A percentile compares a stretch with the other conserved stretches of the same genome.
These are phyloP conservation scores for Yponomeuta plumbellus DNA, from an alignment of 2,888 invertebrate species.

Conservation along the genomic window DNA sequence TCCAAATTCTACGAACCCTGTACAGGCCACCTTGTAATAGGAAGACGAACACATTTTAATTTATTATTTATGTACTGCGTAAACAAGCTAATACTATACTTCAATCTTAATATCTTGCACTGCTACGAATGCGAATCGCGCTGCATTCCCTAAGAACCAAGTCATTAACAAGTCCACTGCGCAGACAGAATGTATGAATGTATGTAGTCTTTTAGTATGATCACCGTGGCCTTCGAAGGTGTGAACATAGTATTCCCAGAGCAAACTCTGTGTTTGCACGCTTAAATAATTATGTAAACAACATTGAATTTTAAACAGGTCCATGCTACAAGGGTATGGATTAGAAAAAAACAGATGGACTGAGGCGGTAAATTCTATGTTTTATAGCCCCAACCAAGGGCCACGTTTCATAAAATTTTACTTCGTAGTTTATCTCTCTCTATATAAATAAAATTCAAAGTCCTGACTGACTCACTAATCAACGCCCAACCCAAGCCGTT, in stretches of 20 bases:
- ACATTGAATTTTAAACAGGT: background rate
- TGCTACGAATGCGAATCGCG: background rate
- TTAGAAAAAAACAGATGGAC: background rate
- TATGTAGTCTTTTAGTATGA: background rate
- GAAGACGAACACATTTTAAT: too few species aligned
- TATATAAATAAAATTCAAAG: too few species aligned
- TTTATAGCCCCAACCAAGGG: too few species aligned
- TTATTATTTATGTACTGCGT: too few species aligned
- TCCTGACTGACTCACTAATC: too few species aligned
- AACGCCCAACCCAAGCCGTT: too few species aligned
- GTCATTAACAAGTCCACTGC: background rate
- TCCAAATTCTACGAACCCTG: too few species aligned
- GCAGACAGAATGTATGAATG: background rate
- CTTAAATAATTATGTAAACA: conserved; percentile 1
- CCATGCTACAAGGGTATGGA: background rate
- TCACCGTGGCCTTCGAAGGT: background rate
- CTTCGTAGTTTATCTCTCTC: too few species aligned
- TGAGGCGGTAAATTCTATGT: too few species aligned
- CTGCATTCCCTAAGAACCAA: background rate
- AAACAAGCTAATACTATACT: too few species aligned
- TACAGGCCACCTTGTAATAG: too few species aligned
- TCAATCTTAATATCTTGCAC: background rate
- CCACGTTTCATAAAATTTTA: too few species aligned
- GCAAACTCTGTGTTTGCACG: background rate
- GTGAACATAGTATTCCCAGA: background rate